Evolutionary conservation across 2,888 invertebrate species (phyloP), one percentile per base, ranked within the genome.

Genomic region (Papilio protenor): DNA sequence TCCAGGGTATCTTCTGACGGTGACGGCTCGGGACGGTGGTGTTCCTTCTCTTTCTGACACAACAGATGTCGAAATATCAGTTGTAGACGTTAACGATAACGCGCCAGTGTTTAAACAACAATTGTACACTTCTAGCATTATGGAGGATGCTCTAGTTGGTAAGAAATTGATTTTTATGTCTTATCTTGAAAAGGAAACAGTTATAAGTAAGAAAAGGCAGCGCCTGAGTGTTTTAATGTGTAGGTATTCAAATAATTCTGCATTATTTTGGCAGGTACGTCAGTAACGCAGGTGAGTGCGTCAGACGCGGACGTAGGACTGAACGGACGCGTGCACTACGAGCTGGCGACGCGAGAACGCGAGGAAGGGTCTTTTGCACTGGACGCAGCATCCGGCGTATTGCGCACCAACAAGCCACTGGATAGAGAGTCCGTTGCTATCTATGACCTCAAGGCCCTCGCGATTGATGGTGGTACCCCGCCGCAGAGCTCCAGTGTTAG

Each of bases 81-180:
- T 99, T 0, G 97, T 97, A 0, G 99, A 99, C 88, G 98, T 99
- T 0, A 99, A 99, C 88, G 99, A 99, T 87, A 99, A 99, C 87
- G 96, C 97, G 8, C 99, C 99, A 0, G 95, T 96, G 0, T 99
- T 99, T 90, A 97, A 97, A 83, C 97, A 97, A 80, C 96, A 97
- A 0, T 95, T 97, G 5, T 99, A 99, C 85, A 96, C 97, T 23
- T 97, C 98, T 0, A 97, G 96, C 6, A 97, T 99, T 33, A 95
- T 97, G 79, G 99, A 99, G 90, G 98, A 99, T 87, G 98, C 98
- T 21, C 93, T 98, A 81, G 97, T 98, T 78, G 98, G 98, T 90
- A 93, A 86, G 92, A 83, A 49, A 14, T 57, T 16, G 11, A 45
- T 40, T 14, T 11, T 45, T 23, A 21, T 14, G 12, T 69, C 18